Evolutionary conservation across 2,797 vertebrate species (phyloP), one percentile per base, ranked within the genome.

Genomic region (Coreius guichenoti): DNA sequence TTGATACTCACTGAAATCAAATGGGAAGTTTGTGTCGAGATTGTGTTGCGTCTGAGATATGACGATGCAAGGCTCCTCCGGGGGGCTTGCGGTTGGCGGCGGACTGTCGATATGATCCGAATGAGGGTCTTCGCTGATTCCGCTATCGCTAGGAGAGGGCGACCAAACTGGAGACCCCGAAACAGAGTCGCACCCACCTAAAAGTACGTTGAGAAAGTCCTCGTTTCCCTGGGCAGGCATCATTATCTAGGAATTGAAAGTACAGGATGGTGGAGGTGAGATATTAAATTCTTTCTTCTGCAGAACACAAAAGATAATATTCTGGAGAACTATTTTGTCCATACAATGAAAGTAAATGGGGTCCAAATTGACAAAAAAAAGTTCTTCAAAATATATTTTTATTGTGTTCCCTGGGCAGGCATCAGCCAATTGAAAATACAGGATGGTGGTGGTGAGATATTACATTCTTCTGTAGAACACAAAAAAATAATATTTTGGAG

Each of bases 51-150:
- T 82, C 80, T 81, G 86, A 1, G 65, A 36, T n/a, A 58, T 13
- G 29, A 89, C 84, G 75, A 61, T 90, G 51, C 68, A 88, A 4
- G 74, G 9, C 5, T 93, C 91, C 26, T 36, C 87, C 1, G 84
- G 88, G 6, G 93, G 95, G 67, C 93, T 96, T 65, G 93, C 88
- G 0, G 92, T 89, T 0, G 89, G 89, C 3, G 92, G 94, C 23
- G 98, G 97, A 86, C 96, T 98, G 92, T 98, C 97, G 58, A 96
- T 96, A 83, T 97, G 95, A 90, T 98, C 97, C 0, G 96, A 98
- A 4, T 94, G 92, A 8, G 96, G 93, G 85, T 97, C 98, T 78
- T 99, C 98, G 0, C 95, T 98, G 89, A 98, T 95, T 8, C 98
- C 97, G 0, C 98, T 99, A 92, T 99, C 98, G 0, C 97, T 98